phyloP scores from a whole-genome alignment of 2,888 invertebrate genomes.

The Drosophila pegasa region DNA sequence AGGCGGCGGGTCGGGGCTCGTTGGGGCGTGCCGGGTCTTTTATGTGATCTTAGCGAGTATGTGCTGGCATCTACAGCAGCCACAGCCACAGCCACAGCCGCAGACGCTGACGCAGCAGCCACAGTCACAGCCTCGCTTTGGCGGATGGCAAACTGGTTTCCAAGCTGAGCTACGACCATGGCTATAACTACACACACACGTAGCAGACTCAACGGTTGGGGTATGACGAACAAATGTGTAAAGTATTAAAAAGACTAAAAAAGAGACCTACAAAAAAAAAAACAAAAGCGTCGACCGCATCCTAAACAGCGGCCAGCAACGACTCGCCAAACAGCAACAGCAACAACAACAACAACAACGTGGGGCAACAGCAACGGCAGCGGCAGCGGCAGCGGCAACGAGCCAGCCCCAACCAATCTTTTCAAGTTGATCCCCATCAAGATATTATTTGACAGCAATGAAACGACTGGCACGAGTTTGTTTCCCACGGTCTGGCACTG shows the following conservation, averaged over 20 bases:
- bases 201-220: constrained; percentile 51
- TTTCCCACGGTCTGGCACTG: constrained; percentile 84
- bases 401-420: constrained; percentile 78
- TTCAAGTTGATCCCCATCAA: constrained; percentile 83
- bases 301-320: constrained; percentile 75
- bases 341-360: constrained; percentile 32
- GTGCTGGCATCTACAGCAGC: constrained; percentile 80
- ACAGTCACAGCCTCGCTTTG: constrained; percentile 71
- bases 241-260: constrained; percentile 74
- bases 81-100: constrained; percentile 48
- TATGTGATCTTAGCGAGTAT: constrained; percentile 76
- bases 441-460: constrained; percentile 84
- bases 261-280: constrained; percentile 58
- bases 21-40: constrained; percentile 77
- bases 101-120: constrained; percentile 37
- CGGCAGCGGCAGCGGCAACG: constrained; percentile 46
- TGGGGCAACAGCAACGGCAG: constrained; percentile 25
- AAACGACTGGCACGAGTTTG: constrained; percentile 85
- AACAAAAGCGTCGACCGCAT: constrained; percentile 79
- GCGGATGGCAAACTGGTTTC: constrained; percentile 79
- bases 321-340: constrained; percentile 57
- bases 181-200: constrained; percentile 43
- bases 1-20: background rate
- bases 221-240: constrained; percentile 81
- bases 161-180: constrained; percentile 49